Conservation (phyloP, 92 coral and sea anemone species). For the Montipora capitata region DNA sequence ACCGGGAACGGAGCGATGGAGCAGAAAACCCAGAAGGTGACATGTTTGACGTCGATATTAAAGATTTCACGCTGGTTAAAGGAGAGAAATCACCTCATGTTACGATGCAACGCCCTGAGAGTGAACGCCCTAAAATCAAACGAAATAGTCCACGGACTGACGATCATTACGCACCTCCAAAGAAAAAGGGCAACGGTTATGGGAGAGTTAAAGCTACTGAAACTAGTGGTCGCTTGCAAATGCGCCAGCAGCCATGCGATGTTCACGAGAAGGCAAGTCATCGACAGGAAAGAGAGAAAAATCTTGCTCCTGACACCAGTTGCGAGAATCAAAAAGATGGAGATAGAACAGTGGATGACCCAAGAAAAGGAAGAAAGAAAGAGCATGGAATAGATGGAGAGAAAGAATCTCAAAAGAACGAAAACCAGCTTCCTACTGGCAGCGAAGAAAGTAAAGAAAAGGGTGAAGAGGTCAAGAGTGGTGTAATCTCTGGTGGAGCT, state of each 20-base stretch:
- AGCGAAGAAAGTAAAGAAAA: neutral
- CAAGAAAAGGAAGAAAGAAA: neutral
- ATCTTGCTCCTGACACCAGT: neutral
- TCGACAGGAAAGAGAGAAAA: neutral
- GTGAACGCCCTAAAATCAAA: neutral
- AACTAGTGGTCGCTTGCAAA: neutral
- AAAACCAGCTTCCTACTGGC: too few species aligned
- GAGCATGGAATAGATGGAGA: neutral
- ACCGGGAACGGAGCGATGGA: neutral
- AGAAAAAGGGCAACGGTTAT: neutral
- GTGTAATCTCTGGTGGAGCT: neutral
- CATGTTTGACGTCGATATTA: neutral
- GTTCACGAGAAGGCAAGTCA: neutral
- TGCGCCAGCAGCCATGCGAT: neutral
- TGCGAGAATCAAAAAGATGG: neutral
- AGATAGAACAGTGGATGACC: neutral
- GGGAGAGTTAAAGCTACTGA: neutral
- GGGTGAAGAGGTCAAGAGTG: neutral
- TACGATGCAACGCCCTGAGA: neutral
- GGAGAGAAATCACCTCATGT: neutral
- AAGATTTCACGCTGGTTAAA: neutral
- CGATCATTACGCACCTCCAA: neutral
- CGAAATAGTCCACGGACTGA: neutral
- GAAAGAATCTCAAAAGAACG: neutral
- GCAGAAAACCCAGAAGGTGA: neutral